phyloP scores from a whole-genome alignment of 2,797 vertebrate genomes.

The Cuniculus paca region DNA sequence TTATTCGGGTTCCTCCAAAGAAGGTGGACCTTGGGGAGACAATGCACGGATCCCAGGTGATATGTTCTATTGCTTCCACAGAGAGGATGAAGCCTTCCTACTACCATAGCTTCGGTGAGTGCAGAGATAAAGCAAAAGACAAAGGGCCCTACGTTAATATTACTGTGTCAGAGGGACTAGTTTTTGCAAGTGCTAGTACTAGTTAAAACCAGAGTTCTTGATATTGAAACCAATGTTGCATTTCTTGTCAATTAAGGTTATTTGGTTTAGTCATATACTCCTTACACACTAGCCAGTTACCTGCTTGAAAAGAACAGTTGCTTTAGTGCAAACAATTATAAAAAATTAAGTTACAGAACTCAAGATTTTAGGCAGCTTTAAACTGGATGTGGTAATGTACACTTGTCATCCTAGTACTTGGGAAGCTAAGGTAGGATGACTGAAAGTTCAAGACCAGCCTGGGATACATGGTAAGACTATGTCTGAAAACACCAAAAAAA shows the following conservation, averaged over 20 bases:
- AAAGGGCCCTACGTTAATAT: not conserved
- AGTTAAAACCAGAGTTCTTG: not conserved
- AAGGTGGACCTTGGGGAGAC: slow-evolving; percentile 86
- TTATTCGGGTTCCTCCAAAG: slow-evolving; percentile 93
- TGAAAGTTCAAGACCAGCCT: not conserved
- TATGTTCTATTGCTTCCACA: slow-evolving; percentile 92
- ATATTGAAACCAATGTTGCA: not conserved
- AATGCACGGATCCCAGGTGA: slow-evolving; percentile 91
- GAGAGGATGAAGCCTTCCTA: slow-evolving; percentile 93
- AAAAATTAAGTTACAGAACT: slow-evolving; percentile 39
- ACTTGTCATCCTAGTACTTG: not conserved
- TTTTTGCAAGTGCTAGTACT: slow-evolving; percentile 37
- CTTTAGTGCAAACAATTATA: slow-evolving; percentile 31
- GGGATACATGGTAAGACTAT: not conserved
- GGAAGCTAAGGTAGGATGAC: not conserved
- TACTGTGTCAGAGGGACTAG: not conserved
- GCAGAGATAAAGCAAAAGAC: not conserved
- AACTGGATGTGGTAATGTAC: not conserved
- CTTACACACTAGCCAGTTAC: not conserved
- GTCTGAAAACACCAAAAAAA: not conserved
- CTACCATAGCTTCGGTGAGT: slow-evolving; percentile 97
- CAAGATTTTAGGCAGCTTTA: slow-evolving; percentile 16
- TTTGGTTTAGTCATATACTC: slow-evolving; percentile 22
- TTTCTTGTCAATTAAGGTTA: slow-evolving; percentile 27
- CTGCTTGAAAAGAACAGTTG: slow-evolving; percentile 34